A percentile compares a stretch with the other conserved stretches of the same genome.
These are phyloP conservation scores for Ctenochaetus hawaiiensis DNA, from an alignment of 2,797 vertebrate genomes.

Conservation along the genomic window DNA sequence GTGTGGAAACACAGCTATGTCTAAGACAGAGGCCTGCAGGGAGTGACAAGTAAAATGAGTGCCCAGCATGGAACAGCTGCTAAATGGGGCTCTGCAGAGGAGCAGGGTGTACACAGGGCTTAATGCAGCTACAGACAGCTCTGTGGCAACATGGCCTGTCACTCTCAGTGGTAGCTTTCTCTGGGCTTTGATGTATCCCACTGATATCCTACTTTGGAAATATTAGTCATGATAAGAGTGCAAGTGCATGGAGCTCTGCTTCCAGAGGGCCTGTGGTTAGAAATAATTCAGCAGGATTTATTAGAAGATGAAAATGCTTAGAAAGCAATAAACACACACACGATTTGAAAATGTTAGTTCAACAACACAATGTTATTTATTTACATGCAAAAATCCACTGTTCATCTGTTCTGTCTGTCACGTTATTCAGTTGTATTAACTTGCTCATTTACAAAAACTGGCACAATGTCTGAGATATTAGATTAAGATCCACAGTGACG, in stretches of 20 bases:
- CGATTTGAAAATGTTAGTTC: background rate
- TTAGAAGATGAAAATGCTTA: slow-evolving; percentile 23
- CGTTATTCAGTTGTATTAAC: slow-evolving; percentile 22
- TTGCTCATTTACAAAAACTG: slow-evolving; percentile 39
- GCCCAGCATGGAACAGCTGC: slow-evolving; percentile 73
- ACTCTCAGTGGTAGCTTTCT: slow-evolving; percentile 26
- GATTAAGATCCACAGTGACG: slow-evolving; percentile 36
- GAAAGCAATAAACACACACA: slow-evolving; percentile 15
- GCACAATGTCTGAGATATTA: slow-evolving; percentile 25
- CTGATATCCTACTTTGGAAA: slow-evolving; percentile 37
- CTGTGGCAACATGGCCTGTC: slow-evolving; percentile 41
- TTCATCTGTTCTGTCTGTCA: slow-evolving; percentile 29
- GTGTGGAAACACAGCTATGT: slow-evolving; percentile 47
- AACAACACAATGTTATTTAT: slow-evolving; percentile 28
- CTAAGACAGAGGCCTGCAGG: slow-evolving; percentile 60
- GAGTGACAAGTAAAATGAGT: slow-evolving; percentile 51
- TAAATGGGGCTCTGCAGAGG: slow-evolving; percentile 58
- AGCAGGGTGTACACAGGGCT: slow-evolving; percentile 26
- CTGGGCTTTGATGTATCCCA: slow-evolving; percentile 29
- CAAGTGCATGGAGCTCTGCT: slow-evolving; percentile 1
- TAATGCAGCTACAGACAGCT: slow-evolving; percentile 48
- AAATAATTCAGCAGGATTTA: slow-evolving; percentile 40
- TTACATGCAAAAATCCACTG: slow-evolving; percentile 18
- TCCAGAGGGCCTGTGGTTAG: slow-evolving; percentile 24
- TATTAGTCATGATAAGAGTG: slow-evolving; percentile 31